These are phyloP conservation scores for Schlechtendalia chinensis DNA, from an alignment of 1,140 invertebrate genomes.

Conservation along the genomic window DNA sequence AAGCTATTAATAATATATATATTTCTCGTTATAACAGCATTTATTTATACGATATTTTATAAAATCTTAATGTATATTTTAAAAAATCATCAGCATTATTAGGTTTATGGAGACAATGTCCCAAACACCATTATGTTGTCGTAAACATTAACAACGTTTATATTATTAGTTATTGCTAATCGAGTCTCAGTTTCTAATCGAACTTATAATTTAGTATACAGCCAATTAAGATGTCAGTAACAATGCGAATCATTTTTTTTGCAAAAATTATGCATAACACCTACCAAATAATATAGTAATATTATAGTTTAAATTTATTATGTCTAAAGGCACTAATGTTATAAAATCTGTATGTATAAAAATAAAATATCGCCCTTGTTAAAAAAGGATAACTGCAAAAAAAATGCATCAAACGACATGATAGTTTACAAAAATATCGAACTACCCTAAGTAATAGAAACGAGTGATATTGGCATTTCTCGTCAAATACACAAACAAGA, in stretches of 20 bases:
- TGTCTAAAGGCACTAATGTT: not conserved
- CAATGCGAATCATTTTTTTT: not conserved
- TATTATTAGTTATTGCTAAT: constrained; percentile 30
- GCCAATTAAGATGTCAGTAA: not conserved
- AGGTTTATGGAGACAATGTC: not conserved
- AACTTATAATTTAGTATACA: constrained; percentile 10
- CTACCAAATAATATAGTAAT: not conserved
- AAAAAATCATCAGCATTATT: constrained; percentile 5
- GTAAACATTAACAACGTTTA: not conserved
- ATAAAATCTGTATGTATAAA: not conserved
- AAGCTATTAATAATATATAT: not conserved
- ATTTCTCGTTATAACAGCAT: not conserved
- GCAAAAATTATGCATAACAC: not conserved
- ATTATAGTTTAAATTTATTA: not conserved
- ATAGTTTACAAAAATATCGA: constrained; percentile 4
- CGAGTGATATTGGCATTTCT: too few relatives aligned
- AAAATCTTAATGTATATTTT: constrained; percentile 25
- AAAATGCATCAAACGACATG: not conserved
- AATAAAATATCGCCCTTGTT: constrained; percentile 14
- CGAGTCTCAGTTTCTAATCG: not conserved
- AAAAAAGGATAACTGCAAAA: not conserved
- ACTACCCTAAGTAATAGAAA: not conserved
- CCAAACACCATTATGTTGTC: not conserved
- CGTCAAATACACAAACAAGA: too few relatives aligned
- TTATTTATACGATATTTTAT: constrained; percentile 26